A percentile compares a stretch with the other conserved stretches of the same genome.
Evolutionary conservation across 2,797 vertebrate genomes (phyloP).

Genomic region (Psittacula echo): DNA sequence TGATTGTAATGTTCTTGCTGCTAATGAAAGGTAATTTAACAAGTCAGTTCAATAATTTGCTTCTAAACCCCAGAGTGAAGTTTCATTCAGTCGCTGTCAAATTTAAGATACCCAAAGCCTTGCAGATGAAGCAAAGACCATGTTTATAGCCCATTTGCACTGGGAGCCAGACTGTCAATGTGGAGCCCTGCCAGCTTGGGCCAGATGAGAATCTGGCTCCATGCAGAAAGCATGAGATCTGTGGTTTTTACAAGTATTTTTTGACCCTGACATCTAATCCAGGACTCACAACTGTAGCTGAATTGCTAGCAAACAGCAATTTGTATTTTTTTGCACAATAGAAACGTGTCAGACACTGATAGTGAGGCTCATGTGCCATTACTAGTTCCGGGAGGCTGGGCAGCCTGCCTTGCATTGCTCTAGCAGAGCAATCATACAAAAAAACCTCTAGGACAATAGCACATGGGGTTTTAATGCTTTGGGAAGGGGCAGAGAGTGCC

Average conservation of each 20-base stretch:
- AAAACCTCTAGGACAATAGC: rapidly evolving
- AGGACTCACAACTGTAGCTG: background rate
- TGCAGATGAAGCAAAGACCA: background rate
- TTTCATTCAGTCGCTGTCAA: slow-evolving; percentile 29
- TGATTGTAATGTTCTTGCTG: slow-evolving; percentile 1
- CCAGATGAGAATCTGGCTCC: background rate
- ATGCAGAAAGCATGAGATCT: background rate
- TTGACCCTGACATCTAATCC: slow-evolving; percentile 5
- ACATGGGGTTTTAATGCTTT: background rate
- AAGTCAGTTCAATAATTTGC: slow-evolving; percentile 24
- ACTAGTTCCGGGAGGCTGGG: background rate
- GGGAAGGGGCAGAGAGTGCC: background rate
- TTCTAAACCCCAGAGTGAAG: slow-evolving; percentile 5
- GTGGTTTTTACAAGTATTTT: background rate
- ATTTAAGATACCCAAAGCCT: background rate
- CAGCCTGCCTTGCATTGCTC: background rate
- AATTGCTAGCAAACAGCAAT: background rate
- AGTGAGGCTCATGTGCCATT: background rate
- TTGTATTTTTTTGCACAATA: too few relatives aligned
- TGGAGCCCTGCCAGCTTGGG: slow-evolving; percentile 12
- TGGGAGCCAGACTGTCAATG: background rate
- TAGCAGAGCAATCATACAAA: background rate
- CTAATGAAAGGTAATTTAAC: slow-evolving; percentile 48
- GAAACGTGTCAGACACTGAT: background rate
- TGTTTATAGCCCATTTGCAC: background rate